A percentile compares a stretch with the other conserved stretches of the same genome.
Conservation (phyloP, 2,797 vertebrate species). For the Cygnus olor region DNA sequence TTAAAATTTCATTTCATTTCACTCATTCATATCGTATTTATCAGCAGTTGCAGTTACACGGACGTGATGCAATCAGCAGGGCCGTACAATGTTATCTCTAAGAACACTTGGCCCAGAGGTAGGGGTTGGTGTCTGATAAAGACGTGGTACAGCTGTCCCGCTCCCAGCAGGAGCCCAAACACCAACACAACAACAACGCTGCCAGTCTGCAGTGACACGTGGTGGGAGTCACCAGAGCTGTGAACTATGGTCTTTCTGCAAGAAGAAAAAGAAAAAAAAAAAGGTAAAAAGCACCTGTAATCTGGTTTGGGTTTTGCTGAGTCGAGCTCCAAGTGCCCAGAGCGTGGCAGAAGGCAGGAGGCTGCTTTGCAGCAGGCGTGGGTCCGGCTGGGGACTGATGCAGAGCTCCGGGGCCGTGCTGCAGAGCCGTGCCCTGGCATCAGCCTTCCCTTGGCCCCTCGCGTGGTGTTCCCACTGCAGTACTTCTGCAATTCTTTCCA, state of each 20-base stretch:
- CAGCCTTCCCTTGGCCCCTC: background rate
- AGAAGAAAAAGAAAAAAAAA: background rate
- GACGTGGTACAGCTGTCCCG: background rate
- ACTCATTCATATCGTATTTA: background rate
- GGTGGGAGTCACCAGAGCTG: background rate
- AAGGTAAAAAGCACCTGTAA: background rate
- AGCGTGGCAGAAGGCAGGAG: background rate
- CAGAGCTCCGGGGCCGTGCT: background rate
- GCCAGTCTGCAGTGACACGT: background rate
- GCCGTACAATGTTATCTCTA: slow-evolving; percentile 2
- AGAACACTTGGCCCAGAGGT: background rate
- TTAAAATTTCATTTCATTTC: background rate
- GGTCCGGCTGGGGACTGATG: background rate
- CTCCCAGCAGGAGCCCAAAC: background rate
- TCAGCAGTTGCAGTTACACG: background rate
- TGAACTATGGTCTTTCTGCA: background rate
- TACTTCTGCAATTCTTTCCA: background rate
- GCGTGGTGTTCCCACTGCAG: background rate
- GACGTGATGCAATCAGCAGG: background rate
- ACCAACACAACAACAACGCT: background rate
- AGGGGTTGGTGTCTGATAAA: background rate
- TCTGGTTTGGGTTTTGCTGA: background rate
- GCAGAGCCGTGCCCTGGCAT: background rate
- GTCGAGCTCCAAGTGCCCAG: background rate
- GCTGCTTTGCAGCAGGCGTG: background rate